Percentiles rank a stretch among this genome's conserved stretches.
phyloP scores from a whole-genome alignment of 1,140 invertebrate genomes.

The Ylistrum balloti region DNA sequence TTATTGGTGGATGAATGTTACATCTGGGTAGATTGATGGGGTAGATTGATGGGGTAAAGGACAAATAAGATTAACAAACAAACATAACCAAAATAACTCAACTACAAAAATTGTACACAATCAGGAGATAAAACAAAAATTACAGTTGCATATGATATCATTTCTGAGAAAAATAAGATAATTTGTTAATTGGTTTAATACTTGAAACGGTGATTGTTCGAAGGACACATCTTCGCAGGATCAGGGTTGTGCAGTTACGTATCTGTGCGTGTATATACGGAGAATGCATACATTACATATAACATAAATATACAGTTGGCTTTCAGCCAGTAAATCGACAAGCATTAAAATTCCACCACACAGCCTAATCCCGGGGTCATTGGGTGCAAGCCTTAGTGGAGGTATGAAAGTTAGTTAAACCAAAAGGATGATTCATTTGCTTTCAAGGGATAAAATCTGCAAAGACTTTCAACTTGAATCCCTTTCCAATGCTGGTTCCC shows the following conservation, averaged over 20 bases:
- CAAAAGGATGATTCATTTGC: slow-evolving; percentile 5
- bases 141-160: too few relatives aligned
- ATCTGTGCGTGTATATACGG: slow-evolving; percentile 16
- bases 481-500: not conserved
- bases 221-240: not conserved
- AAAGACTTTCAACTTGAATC: slow-evolving; percentile 11
- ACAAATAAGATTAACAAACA: too few relatives aligned
- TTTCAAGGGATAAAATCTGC: not conserved
- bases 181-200: not conserved
- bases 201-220: not conserved
- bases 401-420: slow-evolving; percentile 14
- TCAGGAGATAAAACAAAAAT: too few relatives aligned
- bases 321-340: not conserved
- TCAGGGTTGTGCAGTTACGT: not conserved
- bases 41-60: too few relatives aligned
- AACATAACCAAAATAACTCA: not conserved
- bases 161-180: too few relatives aligned
- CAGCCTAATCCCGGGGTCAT: not conserved
- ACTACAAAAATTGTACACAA: not conserved
- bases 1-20: too few relatives aligned
- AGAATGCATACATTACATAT: slow-evolving; percentile 1
- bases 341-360: slow-evolving; percentile 34
- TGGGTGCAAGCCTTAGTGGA: not conserved
- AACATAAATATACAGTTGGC: slow-evolving; percentile 4
- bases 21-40: not conserved